These are phyloP conservation scores for Astur gentilis DNA, from an alignment of 2,113 vertebrate species.

Conservation along the genomic window DNA sequence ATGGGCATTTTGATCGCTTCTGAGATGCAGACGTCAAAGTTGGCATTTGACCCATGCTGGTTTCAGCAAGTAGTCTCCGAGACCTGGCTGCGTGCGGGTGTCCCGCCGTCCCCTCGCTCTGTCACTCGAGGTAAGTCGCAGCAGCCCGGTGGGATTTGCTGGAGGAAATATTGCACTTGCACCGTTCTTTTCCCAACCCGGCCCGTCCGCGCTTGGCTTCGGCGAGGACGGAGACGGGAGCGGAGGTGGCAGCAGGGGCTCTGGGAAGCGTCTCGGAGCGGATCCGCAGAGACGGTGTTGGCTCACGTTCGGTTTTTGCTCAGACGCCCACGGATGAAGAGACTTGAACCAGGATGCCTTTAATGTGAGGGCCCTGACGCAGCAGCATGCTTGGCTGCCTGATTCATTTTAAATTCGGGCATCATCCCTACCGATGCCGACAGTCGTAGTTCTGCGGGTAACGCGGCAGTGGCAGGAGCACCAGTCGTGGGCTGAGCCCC, in stretches of 20 bases:
- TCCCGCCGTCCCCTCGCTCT: not conserved
- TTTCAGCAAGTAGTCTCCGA: not conserved
- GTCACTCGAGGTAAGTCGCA: not conserved
- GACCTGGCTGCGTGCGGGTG: not conserved
- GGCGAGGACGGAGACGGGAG: not conserved
- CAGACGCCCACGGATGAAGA: not conserved
- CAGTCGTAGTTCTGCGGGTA: not conserved
- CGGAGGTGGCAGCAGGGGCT: not conserved
- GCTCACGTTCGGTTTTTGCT: not conserved
- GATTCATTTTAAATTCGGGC: not conserved
- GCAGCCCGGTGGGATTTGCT: not conserved
- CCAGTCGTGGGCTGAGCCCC: not conserved
- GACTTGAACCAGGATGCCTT: not conserved
- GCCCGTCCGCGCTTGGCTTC: not conserved
- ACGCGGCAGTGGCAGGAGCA: not conserved
- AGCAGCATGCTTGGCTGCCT: not conserved
- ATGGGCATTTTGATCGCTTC: not conserved
- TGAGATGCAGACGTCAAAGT: not conserved
- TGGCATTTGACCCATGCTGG: not conserved
- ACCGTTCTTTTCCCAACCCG: rapidly evolving
- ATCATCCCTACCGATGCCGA: rapidly evolving
- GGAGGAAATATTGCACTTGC: not conserved
- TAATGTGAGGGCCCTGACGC: not conserved
- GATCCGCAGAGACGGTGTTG: not conserved
- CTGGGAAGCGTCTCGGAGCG: not conserved